Base-by-base conservation (phyloP, 2,888 invertebrate genomes). In the Meteorus colon region DNA sequence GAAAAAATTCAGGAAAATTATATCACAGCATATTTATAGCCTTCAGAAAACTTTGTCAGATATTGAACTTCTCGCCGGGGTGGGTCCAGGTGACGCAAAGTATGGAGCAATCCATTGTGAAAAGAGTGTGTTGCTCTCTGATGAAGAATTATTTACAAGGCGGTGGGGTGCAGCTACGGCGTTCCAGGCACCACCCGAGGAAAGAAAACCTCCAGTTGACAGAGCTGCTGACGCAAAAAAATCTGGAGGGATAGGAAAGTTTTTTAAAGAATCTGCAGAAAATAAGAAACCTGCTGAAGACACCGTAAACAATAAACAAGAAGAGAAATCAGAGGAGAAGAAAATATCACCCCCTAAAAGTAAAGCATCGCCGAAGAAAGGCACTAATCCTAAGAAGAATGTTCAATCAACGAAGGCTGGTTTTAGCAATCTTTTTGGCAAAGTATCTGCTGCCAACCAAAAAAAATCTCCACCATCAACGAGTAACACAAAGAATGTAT, bases 21-120 rank as follows among this genome's bases (percentile, higher is more conserved):
- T 86, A 31, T 89, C 90, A 0, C 86, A 90, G 73, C 91, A 91
- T 78, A 77, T 91, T 41, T 91, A 90, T 76, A 90, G 90, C 68
- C 73, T 91, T 19, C 90, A 90, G 76, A 90, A 88, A 79, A 75
- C 81, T 10, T 75, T 89, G n/a, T 78, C 81, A 0, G 82, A 87
- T 34, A 78, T 88, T 31, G 83, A 87, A 71, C 59, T 85, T 4
- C 82, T 89, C 19, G 86, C 86, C 8, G 80, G 79, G 14, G 71
- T 81, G 29, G 87, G 82, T 10, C 79, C 82, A 62, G 87, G 87
- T 4, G 85, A 89, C 78, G 48, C 84, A 8, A 83, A 80, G 55
- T 88, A 81, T 51, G 85, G 87, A 66, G 86, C 87, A 0, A 88
- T 89, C 24, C 85, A 85, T 72, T 86, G 85, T 45, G 69, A 73